Evolutionary conservation across 2,797 vertebrate species (phyloP).

Genomic region (Amazonetta brasiliensis): DNA sequence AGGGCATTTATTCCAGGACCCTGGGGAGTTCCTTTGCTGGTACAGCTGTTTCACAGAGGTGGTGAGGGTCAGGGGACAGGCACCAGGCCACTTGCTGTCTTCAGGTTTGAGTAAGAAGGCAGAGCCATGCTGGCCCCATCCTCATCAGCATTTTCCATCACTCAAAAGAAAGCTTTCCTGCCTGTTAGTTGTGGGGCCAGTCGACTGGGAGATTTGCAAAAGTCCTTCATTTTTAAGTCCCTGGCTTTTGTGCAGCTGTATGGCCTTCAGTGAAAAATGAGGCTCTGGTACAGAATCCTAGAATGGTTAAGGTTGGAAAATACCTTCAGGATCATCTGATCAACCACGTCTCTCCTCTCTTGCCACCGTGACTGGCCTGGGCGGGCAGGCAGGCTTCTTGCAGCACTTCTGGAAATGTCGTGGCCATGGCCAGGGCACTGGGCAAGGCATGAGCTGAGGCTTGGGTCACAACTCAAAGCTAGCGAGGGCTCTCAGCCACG

Average conservation of each 20-base stretch:
- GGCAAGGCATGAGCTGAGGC: not conserved
- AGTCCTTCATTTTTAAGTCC: not conserved
- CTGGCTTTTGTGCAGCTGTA: not conserved
- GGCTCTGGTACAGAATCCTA: not conserved
- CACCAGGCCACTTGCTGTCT: not conserved
- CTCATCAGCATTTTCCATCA: not conserved
- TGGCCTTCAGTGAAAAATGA: not conserved
- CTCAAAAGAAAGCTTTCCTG: not conserved
- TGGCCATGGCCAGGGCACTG: not conserved
- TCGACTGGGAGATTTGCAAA: not conserved
- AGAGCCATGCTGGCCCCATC: not conserved
- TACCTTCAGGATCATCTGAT: too few relatives aligned
- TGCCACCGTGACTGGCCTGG: not conserved
- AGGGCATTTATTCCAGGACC: not conserved
- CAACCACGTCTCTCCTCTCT: not conserved
- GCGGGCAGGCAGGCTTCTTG: too few relatives aligned
- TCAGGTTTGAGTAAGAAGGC: not conserved
- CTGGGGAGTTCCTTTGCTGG: not conserved
- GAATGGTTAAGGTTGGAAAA: too few relatives aligned
- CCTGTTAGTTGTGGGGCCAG: fast-evolving
- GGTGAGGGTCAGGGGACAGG: not conserved
- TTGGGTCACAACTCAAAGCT: not conserved
- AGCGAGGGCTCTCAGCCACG: fast-evolving
- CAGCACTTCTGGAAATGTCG: not conserved
- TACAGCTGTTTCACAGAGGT: not conserved